Evolutionary conservation across 2,797 vertebrate genomes (phyloP).

Genomic region (Sebastes aleutianus): DNA sequence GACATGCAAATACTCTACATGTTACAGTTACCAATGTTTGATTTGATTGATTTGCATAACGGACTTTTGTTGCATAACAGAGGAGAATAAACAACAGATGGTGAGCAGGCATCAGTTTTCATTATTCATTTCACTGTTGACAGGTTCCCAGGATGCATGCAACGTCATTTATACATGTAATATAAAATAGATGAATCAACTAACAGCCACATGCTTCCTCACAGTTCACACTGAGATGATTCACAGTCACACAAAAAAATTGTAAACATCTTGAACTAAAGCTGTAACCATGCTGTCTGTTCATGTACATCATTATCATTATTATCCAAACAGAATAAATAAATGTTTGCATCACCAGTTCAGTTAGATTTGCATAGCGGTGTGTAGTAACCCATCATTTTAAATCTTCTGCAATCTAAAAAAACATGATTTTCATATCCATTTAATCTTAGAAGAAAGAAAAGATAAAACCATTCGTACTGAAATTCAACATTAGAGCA

Average conservation of each 20-base stretch:
- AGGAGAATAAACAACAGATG: conserved; percentile 52
- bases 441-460: background rate
- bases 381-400: background rate
- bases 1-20: background rate
- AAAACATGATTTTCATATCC: background rate
- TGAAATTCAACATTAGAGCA: background rate
- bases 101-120: conserved; percentile 60
- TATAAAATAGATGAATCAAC: conserved; percentile 17
- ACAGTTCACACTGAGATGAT: conserved; percentile 19
- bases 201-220: conserved; percentile 45
- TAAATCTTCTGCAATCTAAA: background rate
- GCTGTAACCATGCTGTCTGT: background rate
- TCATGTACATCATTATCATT: background rate
- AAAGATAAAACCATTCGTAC: background rate
- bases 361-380: conserved; percentile 25
- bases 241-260: conserved; percentile 13
- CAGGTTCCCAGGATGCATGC: conserved; percentile 59
- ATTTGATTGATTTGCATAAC: background rate
- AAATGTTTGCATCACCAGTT: background rate
- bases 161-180: conserved; percentile 15
- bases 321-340: background rate
- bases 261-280: background rate
- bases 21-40: background rate
- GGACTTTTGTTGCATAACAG: conserved; percentile 8
- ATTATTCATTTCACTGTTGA: conserved; percentile 52